Percentiles rank a stretch among this genome's conserved stretches.
Conservation (phyloP, 1,140 invertebrate genomes). For the Drosophila orena region DNA sequence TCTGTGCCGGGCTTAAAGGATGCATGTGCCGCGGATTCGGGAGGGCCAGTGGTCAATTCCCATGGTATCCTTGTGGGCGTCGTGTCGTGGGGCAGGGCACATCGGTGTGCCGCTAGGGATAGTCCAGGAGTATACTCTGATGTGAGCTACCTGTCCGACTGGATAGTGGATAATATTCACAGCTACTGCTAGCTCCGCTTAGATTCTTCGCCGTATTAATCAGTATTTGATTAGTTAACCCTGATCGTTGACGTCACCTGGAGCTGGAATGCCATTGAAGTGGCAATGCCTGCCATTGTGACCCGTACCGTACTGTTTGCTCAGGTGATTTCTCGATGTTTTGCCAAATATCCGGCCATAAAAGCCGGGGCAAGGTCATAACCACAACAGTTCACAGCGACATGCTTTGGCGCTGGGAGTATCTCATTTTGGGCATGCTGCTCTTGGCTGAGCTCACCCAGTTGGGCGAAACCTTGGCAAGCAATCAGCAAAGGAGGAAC, state of each 20-base stretch:
- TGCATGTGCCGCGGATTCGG: conserved; percentile 89
- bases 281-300: conserved; percentile 25
- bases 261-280: conserved; percentile 34
- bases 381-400: conserved; percentile 31
- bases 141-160: conserved; percentile 78
- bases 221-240: conserved; percentile 19
- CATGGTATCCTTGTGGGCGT: conserved; percentile 87
- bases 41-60: conserved; percentile 87
- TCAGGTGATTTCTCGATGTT: conserved; percentile 47
- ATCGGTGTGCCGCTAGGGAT: conserved; percentile 85
- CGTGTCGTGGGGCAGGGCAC: conserved; percentile 90
- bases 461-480: neutral
- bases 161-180: conserved; percentile 68
- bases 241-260: conserved; percentile 40
- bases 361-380: conserved; percentile 59
- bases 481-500: neutral
- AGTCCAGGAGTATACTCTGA: conserved; percentile 88
- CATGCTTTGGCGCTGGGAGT: conserved; percentile 63
- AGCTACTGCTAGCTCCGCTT: conserved; percentile 43
- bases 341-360: conserved; percentile 58
- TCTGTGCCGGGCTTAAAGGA: conserved; percentile 85
- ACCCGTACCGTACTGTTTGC: conserved; percentile 37
- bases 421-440: conserved; percentile 36
- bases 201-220: neutral
- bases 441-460: conserved; percentile 31